phyloP scores from a whole-genome alignment of 2,113 vertebrate species.

The Cavia aperea region DNA sequence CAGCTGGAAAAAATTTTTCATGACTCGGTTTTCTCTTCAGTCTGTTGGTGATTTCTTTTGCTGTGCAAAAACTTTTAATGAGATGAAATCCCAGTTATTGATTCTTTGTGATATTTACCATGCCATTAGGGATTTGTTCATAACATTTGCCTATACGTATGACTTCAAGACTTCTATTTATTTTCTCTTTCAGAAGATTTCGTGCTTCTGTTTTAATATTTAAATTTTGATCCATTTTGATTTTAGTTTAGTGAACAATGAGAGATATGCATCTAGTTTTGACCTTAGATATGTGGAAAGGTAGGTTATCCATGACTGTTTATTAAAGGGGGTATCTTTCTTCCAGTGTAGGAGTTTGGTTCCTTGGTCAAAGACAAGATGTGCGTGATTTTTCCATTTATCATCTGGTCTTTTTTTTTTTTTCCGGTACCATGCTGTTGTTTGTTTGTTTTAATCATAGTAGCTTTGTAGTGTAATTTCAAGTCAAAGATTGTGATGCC shows the following conservation, averaged over 20 bases:
- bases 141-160: not conserved
- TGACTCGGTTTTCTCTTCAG: not conserved
- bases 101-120: not conserved
- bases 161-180: not conserved
- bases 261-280: not conserved
- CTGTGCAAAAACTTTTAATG: not conserved
- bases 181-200: not conserved
- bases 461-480: not conserved
- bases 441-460: not conserved
- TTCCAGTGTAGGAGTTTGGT: not conserved
- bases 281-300: not conserved
- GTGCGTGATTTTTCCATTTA: not conserved
- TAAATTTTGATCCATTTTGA: not conserved
- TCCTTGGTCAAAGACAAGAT: not conserved
- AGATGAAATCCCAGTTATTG: not conserved
- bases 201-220: not conserved
- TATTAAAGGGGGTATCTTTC: not conserved
- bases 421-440: not conserved
- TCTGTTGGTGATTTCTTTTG: not conserved
- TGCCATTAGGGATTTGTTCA: not conserved
- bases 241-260: not conserved
- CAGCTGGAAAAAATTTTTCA: not conserved
- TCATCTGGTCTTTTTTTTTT: not conserved
- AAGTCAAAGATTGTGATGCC: not conserved
- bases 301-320: not conserved